These are phyloP conservation scores for Crocidura indochinensis DNA, from an alignment of 2,797 vertebrate species.

Conservation along the genomic window DNA sequence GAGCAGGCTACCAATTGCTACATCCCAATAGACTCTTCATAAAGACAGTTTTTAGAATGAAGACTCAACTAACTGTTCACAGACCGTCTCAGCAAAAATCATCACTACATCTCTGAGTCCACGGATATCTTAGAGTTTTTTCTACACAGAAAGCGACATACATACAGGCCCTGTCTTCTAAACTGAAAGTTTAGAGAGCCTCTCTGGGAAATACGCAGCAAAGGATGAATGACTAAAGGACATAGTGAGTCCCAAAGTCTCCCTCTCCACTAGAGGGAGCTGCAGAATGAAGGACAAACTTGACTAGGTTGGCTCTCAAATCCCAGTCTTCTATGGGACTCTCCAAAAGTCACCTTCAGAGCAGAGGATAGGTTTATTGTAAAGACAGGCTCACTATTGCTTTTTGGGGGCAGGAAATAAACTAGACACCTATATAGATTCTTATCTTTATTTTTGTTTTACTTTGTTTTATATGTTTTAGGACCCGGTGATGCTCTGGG, in stretches of 20 bases:
- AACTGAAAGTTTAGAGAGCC: background rate
- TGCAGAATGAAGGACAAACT: background rate
- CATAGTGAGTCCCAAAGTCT: background rate
- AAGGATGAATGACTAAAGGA: background rate
- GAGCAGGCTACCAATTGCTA: background rate
- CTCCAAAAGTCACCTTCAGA: background rate
- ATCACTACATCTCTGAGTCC: background rate
- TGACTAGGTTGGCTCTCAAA: background rate
- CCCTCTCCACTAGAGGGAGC: background rate
- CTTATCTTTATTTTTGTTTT: background rate
- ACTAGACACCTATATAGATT: background rate
- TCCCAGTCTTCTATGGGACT: too few relatives aligned
- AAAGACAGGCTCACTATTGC: background rate
- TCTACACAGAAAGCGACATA: background rate
- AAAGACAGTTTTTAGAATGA: background rate
- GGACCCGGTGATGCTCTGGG: too few relatives aligned
- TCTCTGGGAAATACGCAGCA: background rate
- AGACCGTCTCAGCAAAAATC: background rate
- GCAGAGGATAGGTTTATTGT: background rate
- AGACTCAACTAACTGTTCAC: background rate
- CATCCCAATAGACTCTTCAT: too few relatives aligned
- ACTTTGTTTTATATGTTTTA: too few relatives aligned
- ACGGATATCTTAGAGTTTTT: background rate
- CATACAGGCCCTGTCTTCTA: background rate
- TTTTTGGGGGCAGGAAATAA: background rate